These are phyloP conservation scores for Litoditis marina DNA, from an alignment of 2,888 invertebrate genomes.

Conservation along the genomic window DNA sequence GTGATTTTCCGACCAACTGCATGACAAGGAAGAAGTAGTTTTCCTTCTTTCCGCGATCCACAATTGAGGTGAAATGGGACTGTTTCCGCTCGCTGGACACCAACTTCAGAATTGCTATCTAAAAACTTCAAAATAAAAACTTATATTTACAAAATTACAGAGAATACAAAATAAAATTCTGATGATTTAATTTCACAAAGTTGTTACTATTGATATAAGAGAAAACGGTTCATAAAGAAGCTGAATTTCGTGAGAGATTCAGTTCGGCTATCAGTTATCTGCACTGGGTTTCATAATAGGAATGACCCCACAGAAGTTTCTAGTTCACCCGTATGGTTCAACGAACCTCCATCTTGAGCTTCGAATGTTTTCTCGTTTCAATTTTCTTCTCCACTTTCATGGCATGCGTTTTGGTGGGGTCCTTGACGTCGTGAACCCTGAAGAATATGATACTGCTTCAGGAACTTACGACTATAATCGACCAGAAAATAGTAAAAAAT, in stretches of 20 bases:
- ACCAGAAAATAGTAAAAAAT: no score
- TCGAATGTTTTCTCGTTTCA: slow-evolving; percentile 44
- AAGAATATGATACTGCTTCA: no score
- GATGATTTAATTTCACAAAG: neutral
- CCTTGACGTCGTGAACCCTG: slow-evolving; percentile 35
- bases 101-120: slow-evolving; percentile 48
- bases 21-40: slow-evolving; percentile 50
- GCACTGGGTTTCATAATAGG: neutral
- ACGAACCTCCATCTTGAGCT: slow-evolving; percentile 52
- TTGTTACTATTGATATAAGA: neutral
- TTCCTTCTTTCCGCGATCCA: slow-evolving; percentile 49
- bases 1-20: slow-evolving; percentile 47
- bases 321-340: slow-evolving; percentile 1
- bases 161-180: neutral
- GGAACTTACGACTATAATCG: no score
- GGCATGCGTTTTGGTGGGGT: slow-evolving; percentile 37
- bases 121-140: no score
- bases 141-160: neutral
- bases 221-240: no score
- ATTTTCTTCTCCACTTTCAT: slow-evolving; percentile 55
- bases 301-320: neutral
- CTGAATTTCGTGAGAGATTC: no score
- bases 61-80: slow-evolving; percentile 47
- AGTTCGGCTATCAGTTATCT: no score
- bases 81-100: slow-evolving; percentile 25